Conservation (phyloP, 1,140 invertebrate species). For the Gonatopus flavifemur region DNA sequence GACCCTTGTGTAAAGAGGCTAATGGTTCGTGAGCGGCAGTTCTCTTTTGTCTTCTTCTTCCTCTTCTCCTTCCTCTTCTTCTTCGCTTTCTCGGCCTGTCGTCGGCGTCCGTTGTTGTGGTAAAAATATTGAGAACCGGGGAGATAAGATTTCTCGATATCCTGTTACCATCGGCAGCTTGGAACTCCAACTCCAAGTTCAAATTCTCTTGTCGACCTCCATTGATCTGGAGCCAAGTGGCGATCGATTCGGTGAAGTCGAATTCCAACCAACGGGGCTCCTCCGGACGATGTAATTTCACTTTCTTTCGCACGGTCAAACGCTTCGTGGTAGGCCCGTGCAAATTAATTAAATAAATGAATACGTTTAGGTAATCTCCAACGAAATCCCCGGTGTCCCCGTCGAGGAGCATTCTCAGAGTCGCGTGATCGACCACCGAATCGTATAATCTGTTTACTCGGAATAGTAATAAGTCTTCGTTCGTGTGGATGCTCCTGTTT, state of each 20-base stretch:
- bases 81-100: neutral
- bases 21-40: conserved; percentile 40
- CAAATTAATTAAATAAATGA: conserved; percentile 23
- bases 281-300: conserved; percentile 1
- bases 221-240: conserved; percentile 53
- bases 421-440: conserved; percentile 39
- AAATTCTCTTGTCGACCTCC: conserved; percentile 54
- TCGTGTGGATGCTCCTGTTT: no score
- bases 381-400: conserved; percentile 1
- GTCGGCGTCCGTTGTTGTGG: neutral
- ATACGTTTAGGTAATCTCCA: conserved; percentile 16
- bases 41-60: conserved; percentile 15
- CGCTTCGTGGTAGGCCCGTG: conserved; percentile 1
- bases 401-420: conserved; percentile 32
- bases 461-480: no score
- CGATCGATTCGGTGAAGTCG: conserved; percentile 59
- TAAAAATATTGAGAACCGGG: conserved; percentile 57
- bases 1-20: conserved; percentile 46
- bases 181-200: conserved; percentile 58
- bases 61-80: neutral
- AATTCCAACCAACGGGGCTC: conserved; percentile 59
- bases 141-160: conserved; percentile 38
- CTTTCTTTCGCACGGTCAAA: conserved; percentile 7
- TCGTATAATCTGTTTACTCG: no score
- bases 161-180: conserved; percentile 39